Evolutionary conservation across 2,888 invertebrate genomes (phyloP).

Genomic region (Timandra comae): DNA sequence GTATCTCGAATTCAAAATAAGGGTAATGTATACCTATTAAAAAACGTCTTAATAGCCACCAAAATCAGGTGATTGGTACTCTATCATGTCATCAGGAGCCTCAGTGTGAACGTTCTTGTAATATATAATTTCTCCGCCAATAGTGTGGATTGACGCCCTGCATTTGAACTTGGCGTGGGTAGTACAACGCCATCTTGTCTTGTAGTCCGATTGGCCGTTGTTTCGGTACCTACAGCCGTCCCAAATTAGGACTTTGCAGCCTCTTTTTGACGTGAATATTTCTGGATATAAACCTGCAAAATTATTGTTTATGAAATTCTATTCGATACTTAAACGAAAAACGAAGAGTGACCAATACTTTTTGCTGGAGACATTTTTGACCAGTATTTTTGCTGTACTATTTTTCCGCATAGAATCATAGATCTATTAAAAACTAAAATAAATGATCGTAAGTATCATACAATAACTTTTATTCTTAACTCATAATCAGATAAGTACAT

Average conservation of each 20-base stretch:
- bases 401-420: neutral
- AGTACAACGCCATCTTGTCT: slow-evolving; percentile 37
- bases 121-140: slow-evolving; percentile 28
- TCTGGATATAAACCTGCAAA: slow-evolving; percentile 18
- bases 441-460: neutral
- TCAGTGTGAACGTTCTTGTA: no score
- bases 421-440: neutral
- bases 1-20: no score
- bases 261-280: slow-evolving; percentile 24
- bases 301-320: neutral
- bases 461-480: slow-evolving; percentile 2
- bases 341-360: no score
- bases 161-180: slow-evolving; percentile 32
- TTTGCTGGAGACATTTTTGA: neutral
- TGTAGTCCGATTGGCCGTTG: slow-evolving; percentile 20
- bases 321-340: neutral
- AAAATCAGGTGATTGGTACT: no score
- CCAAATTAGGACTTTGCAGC: slow-evolving; percentile 25
- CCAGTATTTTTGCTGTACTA: neutral
- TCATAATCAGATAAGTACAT: no score
- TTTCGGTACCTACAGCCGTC: slow-evolving; percentile 26
- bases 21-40: no score
- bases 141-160: slow-evolving; percentile 28
- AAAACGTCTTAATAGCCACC: no score
- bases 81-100: slow-evolving; percentile 29